phyloP scores from a whole-genome alignment of 2,113 vertebrate species.

The Semnornis frantzii region DNA sequence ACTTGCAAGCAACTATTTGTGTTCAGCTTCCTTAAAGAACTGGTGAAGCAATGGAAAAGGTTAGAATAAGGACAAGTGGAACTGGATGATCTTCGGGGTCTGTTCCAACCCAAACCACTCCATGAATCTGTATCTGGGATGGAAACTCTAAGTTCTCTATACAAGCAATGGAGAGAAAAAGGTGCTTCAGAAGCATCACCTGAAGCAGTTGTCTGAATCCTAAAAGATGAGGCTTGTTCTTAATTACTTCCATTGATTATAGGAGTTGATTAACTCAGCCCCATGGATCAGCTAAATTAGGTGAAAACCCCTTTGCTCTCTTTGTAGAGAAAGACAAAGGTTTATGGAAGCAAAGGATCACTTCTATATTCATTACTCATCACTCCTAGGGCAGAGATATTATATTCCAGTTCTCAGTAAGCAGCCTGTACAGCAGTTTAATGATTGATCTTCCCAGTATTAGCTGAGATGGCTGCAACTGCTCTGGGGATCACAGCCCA shows the following conservation, averaged over 20 bases:
- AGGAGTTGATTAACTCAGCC: not conserved
- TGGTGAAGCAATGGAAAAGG: not conserved
- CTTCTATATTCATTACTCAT: not conserved
- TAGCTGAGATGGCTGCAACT: not conserved
- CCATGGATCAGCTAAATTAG: not conserved
- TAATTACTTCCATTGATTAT: not conserved
- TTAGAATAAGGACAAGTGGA: not conserved
- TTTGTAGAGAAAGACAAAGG: not conserved
- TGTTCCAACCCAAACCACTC: too few relatives aligned
- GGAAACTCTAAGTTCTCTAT: not conserved
- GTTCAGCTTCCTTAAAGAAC: not conserved
- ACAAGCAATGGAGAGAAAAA: not conserved
- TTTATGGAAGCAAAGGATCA: not conserved
- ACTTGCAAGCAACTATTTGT: not conserved
- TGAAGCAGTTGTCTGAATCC: not conserved
- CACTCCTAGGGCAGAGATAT: not conserved
- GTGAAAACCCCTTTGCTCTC: not conserved
- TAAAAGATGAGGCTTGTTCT: not conserved
- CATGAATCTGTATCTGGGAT: not conserved
- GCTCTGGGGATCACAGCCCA: not conserved
- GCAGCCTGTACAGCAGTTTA: not conserved
- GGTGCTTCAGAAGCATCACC: not conserved
- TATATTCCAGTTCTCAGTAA: not conserved
- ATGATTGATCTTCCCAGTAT: not conserved
- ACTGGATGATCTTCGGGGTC: too few relatives aligned